Conservation (phyloP, 2,888 invertebrate genomes). For the Cacoxenus indagator region DNA sequence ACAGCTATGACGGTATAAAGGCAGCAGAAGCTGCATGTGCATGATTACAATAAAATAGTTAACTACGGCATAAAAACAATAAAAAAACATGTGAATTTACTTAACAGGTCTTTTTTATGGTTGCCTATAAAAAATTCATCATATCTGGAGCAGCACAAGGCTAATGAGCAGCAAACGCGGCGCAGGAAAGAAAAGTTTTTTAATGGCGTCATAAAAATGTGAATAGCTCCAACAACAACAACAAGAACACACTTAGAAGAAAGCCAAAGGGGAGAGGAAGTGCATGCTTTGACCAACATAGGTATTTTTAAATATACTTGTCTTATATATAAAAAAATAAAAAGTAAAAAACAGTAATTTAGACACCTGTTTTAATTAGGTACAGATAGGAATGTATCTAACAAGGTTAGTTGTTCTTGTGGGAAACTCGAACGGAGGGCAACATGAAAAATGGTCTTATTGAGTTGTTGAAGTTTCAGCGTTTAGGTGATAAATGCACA, state of each 20-base stretch:
- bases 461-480: conserved; percentile 48
- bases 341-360: conserved; percentile 60
- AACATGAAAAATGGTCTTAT: conserved; percentile 34
- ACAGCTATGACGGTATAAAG: neutral
- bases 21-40: conserved; percentile 10
- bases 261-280: neutral
- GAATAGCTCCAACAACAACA: conserved; percentile 45
- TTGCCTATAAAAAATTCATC: conserved; percentile 44
- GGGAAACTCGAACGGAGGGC: neutral
- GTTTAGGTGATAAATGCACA: conserved; percentile 43
- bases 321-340: conserved; percentile 21
- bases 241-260: too few relatives aligned
- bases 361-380: conserved; percentile 65
- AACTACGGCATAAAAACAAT: neutral
- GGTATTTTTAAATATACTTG: conserved; percentile 38
- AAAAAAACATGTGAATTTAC: conserved; percentile 26
- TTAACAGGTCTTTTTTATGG: conserved; percentile 33
- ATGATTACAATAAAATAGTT: conserved; percentile 27
- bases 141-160: conserved; percentile 54
- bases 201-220: conserved; percentile 41
- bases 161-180: neutral
- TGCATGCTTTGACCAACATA: conserved; percentile 44
- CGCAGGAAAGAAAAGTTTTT: neutral
- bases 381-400: conserved; percentile 48
- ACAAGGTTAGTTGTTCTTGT: conserved; percentile 32